Percentiles rank a stretch among this genome's conserved stretches.
These are phyloP conservation scores for Mamestra configurata DNA, from an alignment of 1,140 invertebrate genomes.

Conservation along the genomic window DNA sequence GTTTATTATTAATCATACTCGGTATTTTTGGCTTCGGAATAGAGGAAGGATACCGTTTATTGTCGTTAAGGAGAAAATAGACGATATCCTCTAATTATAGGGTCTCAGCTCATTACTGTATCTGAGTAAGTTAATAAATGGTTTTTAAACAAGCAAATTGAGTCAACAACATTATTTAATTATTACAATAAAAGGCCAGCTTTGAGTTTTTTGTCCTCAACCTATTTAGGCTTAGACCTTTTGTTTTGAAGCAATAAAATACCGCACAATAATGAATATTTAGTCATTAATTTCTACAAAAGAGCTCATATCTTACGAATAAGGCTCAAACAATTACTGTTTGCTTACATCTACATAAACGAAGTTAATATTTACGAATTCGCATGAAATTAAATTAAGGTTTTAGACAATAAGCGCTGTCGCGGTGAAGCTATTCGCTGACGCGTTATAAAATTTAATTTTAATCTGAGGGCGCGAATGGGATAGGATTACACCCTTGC, in stretches of 20 bases:
- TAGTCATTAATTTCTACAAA: conserved; percentile 35
- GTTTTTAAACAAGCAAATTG: not conserved
- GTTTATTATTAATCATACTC: conserved; percentile 10
- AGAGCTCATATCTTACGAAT: conserved; percentile 34
- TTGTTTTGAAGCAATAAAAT: conserved; percentile 20
- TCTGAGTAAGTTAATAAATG: not conserved
- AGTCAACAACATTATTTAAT: not conserved
- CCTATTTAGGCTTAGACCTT: not conserved
- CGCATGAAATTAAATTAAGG: conserved; percentile 77
- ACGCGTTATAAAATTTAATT: conserved; percentile 85
- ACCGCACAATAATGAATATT: conserved; percentile 6
- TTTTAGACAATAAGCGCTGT: conserved; percentile 74
- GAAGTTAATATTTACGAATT: conserved; percentile 66
- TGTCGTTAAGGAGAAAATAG: not conserved
- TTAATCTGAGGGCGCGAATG: conserved; percentile 83
- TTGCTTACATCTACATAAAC: conserved; percentile 55
- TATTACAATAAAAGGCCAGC: not conserved
- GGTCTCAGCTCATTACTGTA: not conserved
- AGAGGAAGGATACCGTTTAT: not conserved
- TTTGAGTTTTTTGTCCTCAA: conserved; percentile 9
- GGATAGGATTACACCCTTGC: conserved; percentile 84
- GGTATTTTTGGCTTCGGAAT: not conserved
- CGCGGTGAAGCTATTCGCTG: conserved; percentile 69
- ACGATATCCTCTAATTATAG: no score
- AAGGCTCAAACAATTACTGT: conserved; percentile 42